A percentile compares a stretch with the other conserved stretches of the same genome.
Evolutionary conservation across 2,888 invertebrate species (phyloP).

Genomic region (Octodonta nipae): DNA sequence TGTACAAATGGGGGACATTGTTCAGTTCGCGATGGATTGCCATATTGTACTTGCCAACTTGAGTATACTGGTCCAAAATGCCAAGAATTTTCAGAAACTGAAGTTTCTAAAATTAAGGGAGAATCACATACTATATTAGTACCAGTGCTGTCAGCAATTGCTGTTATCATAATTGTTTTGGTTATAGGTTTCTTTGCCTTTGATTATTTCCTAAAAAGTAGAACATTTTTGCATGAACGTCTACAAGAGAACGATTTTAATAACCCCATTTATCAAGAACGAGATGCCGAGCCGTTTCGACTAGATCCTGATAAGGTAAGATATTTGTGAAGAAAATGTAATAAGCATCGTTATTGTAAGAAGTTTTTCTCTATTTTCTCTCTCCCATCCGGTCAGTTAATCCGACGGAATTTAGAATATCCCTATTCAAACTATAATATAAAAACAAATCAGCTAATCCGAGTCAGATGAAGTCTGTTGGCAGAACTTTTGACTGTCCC

Average conservation of each 20-base stretch:
- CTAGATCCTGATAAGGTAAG: slow-evolving; percentile 49
- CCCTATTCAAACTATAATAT: too few species aligned
- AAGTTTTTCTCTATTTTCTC: too few species aligned
- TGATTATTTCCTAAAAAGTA: slow-evolving; percentile 24
- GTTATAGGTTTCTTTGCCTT: slow-evolving; percentile 23
- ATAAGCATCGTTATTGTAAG: too few species aligned
- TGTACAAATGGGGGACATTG: slow-evolving; percentile 45
- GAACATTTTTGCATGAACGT: slow-evolving; percentile 62
- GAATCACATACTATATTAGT: slow-evolving; percentile 18
- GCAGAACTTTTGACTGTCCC: too few species aligned
- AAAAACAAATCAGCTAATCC: too few species aligned
- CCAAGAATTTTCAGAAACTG: not conserved
- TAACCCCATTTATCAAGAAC: slow-evolving; percentile 77
- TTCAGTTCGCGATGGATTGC: slow-evolving; percentile 27
- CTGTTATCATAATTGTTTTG: slow-evolving; percentile 22
- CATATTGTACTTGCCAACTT: slow-evolving; percentile 35
- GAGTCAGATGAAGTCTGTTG: too few species aligned
- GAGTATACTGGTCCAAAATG: slow-evolving; percentile 32
- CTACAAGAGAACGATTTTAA: slow-evolving; percentile 69
- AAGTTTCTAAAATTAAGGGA: slow-evolving; percentile 5
- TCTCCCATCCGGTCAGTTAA: too few species aligned
- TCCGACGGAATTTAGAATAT: too few species aligned
- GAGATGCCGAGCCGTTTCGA: slow-evolving; percentile 46
- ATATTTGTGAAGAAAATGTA: too few species aligned
- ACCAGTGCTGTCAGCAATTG: slow-evolving; percentile 19